Conservation (phyloP, 2,797 vertebrate species). For the Hemibagrus guttatus region DNA sequence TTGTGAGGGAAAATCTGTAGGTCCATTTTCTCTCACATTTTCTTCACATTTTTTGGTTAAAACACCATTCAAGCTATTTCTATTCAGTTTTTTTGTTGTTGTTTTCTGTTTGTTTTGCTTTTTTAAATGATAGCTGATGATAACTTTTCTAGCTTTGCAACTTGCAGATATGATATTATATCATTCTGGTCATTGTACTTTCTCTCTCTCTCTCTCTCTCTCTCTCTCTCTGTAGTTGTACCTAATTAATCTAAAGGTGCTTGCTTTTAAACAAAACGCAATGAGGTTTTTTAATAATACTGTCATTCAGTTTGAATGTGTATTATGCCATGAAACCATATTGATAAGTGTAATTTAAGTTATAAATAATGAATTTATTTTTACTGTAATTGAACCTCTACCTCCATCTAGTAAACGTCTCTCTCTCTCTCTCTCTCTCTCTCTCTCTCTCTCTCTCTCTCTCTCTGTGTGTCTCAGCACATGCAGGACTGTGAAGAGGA, state of each 20-base stretch:
- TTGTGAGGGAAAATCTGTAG: not conserved
- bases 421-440: conserved; percentile 38
- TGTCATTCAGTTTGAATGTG: no score
- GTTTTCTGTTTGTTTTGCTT: not conserved
- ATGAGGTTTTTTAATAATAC: no score
- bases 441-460: not conserved
- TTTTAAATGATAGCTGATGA: not conserved
- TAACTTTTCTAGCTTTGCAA: not conserved
- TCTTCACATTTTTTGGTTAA: not conserved
- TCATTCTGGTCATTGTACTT: not conserved
- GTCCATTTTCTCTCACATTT: not conserved
- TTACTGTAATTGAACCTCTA: not conserved
- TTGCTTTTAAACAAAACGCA: no score
- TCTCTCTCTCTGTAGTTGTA: not conserved
- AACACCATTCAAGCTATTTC: not conserved
- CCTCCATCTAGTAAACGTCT: not conserved
- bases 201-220: not conserved
- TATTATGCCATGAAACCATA: no score
- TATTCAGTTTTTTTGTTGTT: not conserved
- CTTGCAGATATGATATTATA: not conserved
- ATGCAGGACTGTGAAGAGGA: conserved; percentile 80
- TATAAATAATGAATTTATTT: no score
- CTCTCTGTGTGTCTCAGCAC: conserved; percentile 68
- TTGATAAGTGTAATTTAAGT: no score
- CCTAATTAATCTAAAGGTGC: no score